Evolutionary conservation across 2,888 invertebrate genomes (phyloP).

Genomic region (Camptogramma bilineatum): DNA sequence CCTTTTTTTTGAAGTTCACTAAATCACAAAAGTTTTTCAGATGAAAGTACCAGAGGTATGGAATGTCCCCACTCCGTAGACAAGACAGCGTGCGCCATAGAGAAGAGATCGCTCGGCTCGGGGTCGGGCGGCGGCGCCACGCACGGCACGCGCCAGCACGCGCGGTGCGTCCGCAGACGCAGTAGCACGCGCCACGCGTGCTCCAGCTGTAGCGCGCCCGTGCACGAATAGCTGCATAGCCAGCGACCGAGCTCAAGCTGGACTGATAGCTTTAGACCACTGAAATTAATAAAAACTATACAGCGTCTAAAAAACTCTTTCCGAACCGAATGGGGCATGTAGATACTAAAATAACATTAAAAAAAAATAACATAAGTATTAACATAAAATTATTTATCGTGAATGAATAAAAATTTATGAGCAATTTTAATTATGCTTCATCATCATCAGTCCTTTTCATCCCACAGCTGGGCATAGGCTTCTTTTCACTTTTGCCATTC

Average conservation of each 20-base stretch:
- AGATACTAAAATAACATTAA: too few relatives aligned
- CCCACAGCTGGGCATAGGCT: too few relatives aligned
- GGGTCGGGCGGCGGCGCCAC: constrained; percentile 58
- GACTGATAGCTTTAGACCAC: constrained; percentile 66
- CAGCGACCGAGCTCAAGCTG: constrained; percentile 65
- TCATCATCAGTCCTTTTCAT: too few relatives aligned
- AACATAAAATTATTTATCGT: too few relatives aligned
- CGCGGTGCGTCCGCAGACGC: constrained; percentile 63
- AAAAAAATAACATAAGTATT: too few relatives aligned
- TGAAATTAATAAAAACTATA: constrained; percentile 44
- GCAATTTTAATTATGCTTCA: too few relatives aligned
- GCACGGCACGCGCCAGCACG: constrained; percentile 57
- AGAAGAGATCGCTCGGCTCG: constrained; percentile 52
- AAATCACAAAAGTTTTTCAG: too few relatives aligned
- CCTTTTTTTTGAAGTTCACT: too few relatives aligned
- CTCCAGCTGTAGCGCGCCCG: constrained; percentile 48
- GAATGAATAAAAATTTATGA: too few relatives aligned
- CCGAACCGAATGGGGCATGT: too few relatives aligned
- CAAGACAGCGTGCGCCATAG: constrained; percentile 61
- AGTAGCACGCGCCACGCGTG: constrained; percentile 68
- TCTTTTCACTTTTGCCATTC: too few relatives aligned
- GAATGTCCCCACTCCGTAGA: constrained; percentile 74
- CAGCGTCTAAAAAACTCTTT: too few relatives aligned
- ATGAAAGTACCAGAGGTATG: constrained; percentile 76
- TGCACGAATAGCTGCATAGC: constrained; percentile 51